Evolutionary conservation across 2,888 invertebrate species (phyloP).

Genomic region (Lymantria dispar): DNA sequence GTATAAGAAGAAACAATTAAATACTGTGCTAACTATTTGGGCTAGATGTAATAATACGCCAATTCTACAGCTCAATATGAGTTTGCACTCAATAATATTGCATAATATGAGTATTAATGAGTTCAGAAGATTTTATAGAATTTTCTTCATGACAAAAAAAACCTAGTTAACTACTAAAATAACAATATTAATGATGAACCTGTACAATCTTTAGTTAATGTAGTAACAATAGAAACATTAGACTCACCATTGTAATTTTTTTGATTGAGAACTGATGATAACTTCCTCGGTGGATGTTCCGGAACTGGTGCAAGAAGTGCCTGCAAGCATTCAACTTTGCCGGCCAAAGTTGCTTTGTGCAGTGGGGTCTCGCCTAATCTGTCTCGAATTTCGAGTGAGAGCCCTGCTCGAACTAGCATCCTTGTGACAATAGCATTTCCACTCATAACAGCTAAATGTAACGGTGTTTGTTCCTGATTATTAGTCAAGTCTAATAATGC

Average conservation of each 20-base stretch:
- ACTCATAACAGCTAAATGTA: conserved; percentile 93
- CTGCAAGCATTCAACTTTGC: conserved; percentile 86
- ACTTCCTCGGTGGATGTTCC: conserved; percentile 56
- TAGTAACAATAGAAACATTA: not conserved
- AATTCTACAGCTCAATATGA: no score
- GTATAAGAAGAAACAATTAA: no score
- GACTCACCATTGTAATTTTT: conserved; percentile 93
- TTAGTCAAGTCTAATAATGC: conserved; percentile 90
- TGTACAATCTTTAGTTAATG: no score
- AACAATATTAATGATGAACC: no score
- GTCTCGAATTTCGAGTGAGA: conserved; percentile 86
- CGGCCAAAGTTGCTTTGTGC: conserved; percentile 90
- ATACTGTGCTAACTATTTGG: no score
- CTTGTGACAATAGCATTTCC: conserved; percentile 88
- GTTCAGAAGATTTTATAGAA: no score
- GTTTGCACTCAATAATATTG: no score
- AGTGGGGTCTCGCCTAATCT: conserved; percentile 92
- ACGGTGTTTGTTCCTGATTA: conserved; percentile 89
- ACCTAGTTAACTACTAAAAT: no score
- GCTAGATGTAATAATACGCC: no score
- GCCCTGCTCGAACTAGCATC: conserved; percentile 91
- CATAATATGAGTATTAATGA: no score
- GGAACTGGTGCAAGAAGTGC: conserved; percentile 87
- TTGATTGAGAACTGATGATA: conserved; percentile 86
- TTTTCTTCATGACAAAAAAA: no score